phyloP scores from a whole-genome alignment of 2,888 invertebrate genomes.

The Drosophila histrio region DNA sequence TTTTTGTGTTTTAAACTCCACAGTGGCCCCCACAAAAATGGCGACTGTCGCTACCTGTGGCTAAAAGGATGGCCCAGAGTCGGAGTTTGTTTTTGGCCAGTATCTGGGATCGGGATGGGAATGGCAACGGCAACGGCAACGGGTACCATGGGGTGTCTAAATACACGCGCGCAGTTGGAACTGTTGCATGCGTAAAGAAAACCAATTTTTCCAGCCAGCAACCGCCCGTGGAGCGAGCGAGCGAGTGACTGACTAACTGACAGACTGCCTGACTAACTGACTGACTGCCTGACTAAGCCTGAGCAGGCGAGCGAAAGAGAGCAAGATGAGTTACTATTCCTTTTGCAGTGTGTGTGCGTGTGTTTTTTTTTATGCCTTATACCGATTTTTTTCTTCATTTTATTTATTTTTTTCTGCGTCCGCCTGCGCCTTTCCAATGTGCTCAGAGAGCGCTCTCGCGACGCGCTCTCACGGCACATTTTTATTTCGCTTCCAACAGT shows the following conservation, averaged over 20 bases:
- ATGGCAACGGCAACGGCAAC: neutral
- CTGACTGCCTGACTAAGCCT: slow-evolving; percentile 14
- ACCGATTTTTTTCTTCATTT: slow-evolving; percentile 41
- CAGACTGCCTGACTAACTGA: slow-evolving; percentile 11
- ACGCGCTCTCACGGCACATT: slow-evolving; percentile 53
- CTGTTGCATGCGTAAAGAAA: slow-evolving; percentile 61
- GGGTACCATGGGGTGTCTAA: slow-evolving; percentile 46
- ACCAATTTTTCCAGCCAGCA: slow-evolving; percentile 54
- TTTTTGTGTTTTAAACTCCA: slow-evolving; percentile 1
- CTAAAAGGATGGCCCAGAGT: slow-evolving; percentile 4
- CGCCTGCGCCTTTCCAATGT: slow-evolving; percentile 64
- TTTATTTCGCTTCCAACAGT: slow-evolving; percentile 61
- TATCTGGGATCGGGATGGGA: neutral
- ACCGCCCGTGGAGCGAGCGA: slow-evolving; percentile 51
- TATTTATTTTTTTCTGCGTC: slow-evolving; percentile 21
- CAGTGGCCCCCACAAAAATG: slow-evolving; percentile 20
- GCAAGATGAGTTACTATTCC: slow-evolving; percentile 52
- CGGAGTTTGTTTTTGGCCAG: neutral
- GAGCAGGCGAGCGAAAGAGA: no score
- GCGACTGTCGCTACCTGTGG: slow-evolving; percentile 41
- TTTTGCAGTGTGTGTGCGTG: slow-evolving; percentile 39
- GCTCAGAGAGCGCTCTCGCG: slow-evolving; percentile 43
- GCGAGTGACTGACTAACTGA: slow-evolving; percentile 16
- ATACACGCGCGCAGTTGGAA: slow-evolving; percentile 65
- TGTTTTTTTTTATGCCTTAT: slow-evolving; percentile 10